Evolutionary conservation across 2,113 vertebrate genomes (phyloP).

Genomic region (Orcinus orca): DNA sequence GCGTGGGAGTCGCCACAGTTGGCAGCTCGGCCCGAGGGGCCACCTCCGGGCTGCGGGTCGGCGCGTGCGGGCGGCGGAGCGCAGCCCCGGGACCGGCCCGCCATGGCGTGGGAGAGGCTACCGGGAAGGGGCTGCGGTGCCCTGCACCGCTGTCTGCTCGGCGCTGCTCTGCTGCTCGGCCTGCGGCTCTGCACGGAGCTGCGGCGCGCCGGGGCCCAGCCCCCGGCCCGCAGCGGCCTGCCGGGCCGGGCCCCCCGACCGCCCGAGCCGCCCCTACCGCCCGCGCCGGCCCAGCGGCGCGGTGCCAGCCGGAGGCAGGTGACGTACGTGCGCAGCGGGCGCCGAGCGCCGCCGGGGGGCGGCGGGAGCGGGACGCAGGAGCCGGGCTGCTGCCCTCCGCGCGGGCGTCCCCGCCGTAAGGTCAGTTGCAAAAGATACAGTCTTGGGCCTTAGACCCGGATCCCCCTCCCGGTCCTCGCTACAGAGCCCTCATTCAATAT

Average conservation of each 20-base stretch:
- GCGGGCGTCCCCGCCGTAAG: constrained; percentile 70
- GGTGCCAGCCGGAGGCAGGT: constrained; percentile 77
- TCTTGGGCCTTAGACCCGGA: not conserved
- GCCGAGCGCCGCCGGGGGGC: constrained; percentile 56
- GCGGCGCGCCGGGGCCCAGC: not conserved
- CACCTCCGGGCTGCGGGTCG: not conserved
- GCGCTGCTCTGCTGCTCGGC: constrained; percentile 78
- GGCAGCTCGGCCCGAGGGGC: not conserved
- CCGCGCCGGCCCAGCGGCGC: not conserved
- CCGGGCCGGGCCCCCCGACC: not conserved
- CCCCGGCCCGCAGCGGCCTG: not conserved
- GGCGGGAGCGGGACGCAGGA: constrained; percentile 62
- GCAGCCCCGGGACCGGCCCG: not conserved
- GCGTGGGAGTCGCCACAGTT: constrained; percentile 31
- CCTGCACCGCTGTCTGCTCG: constrained; percentile 76
- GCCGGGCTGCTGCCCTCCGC: constrained; percentile 72
- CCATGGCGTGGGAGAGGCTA: constrained; percentile 73
- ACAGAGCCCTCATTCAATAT: not conserved
- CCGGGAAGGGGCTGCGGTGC: constrained; percentile 56
- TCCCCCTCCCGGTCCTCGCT: not conserved
- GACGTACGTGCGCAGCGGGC: constrained; percentile 83
- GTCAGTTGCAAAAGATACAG: constrained; percentile 58
- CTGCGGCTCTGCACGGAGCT: constrained; percentile 76
- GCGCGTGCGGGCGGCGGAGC: not conserved
- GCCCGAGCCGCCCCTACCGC: not conserved